phyloP scores from a whole-genome alignment of 2,113 vertebrate species.

The Pteropus alecto region DNA sequence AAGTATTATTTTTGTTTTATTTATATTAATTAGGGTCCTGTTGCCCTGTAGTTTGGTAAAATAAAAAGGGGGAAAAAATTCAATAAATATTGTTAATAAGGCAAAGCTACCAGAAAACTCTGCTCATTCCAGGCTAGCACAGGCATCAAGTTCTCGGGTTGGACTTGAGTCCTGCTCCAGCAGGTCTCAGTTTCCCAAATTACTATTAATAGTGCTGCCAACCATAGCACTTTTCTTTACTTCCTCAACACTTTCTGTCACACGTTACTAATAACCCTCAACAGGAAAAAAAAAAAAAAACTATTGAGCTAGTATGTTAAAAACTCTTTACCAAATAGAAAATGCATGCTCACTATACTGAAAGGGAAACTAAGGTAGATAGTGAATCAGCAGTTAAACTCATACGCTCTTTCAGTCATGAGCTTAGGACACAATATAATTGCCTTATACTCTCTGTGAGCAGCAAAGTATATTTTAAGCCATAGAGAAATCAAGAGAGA shows the following conservation, averaged over 20 bases:
- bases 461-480: not conserved
- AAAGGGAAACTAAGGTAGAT: not conserved
- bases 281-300: not conserved
- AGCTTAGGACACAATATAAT: not conserved
- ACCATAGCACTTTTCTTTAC: not conserved
- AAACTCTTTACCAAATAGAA: not conserved
- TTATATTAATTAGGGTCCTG: not conserved
- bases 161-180: not conserved
- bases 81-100: not conserved
- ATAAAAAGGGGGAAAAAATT: not conserved
- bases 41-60: not conserved
- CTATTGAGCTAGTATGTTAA: not conserved
- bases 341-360: not conserved
- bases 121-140: not conserved
- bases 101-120: not conserved
- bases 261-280: not conserved
- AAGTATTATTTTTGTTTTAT: not conserved
- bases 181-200: not conserved
- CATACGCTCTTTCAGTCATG: not conserved
- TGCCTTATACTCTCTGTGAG: not conserved
- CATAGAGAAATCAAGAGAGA: not conserved
- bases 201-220: slow-evolving; percentile 57
- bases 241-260: slow-evolving; percentile 7
- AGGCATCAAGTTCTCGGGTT: not conserved
- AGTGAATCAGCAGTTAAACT: not conserved